Evolutionary conservation across 1,140 invertebrate species (phyloP).

Genomic region (Bilobella aurantiaca): DNA sequence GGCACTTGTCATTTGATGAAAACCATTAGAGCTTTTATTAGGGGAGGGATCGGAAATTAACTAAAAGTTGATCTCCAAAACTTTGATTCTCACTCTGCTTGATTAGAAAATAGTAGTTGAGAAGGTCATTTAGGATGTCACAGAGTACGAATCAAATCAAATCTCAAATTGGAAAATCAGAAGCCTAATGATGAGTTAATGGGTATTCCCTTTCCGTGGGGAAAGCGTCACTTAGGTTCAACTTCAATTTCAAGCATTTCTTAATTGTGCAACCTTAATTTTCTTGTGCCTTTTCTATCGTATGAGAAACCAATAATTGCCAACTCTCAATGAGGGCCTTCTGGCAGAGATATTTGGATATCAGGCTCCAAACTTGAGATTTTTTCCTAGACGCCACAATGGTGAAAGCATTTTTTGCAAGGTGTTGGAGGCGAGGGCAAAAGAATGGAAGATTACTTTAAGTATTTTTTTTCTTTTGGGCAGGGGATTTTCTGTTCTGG

Average conservation of each 20-base stretch:
- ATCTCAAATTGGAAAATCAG: not conserved
- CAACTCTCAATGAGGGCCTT: too few relatives aligned
- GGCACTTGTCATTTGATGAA: too few relatives aligned
- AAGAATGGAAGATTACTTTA: not conserved
- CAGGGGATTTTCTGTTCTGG: not conserved
- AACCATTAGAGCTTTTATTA: too few relatives aligned
- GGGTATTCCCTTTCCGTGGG: not conserved
- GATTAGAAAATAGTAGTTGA: not conserved
- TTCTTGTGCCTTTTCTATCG: too few relatives aligned
- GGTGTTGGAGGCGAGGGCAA: not conserved
- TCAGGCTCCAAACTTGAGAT: too few relatives aligned
- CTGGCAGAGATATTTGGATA: too few relatives aligned
- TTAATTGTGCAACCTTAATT: too few relatives aligned
- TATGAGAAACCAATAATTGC: too few relatives aligned
- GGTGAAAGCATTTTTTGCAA: too few relatives aligned
- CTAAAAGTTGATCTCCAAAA: not conserved
- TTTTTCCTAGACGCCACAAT: too few relatives aligned
- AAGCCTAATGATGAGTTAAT: constrained; percentile 4
- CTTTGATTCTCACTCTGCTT: not conserved
- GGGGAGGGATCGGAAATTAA: not conserved
- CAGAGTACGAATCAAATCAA: not conserved
- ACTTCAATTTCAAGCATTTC: too few relatives aligned
- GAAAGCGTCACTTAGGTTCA: not conserved
- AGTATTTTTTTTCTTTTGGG: not conserved
- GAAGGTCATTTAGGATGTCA: not conserved